These are phyloP conservation scores for Megalopta genalis DNA, from an alignment of 1,140 invertebrate species.

Conservation along the genomic window DNA sequence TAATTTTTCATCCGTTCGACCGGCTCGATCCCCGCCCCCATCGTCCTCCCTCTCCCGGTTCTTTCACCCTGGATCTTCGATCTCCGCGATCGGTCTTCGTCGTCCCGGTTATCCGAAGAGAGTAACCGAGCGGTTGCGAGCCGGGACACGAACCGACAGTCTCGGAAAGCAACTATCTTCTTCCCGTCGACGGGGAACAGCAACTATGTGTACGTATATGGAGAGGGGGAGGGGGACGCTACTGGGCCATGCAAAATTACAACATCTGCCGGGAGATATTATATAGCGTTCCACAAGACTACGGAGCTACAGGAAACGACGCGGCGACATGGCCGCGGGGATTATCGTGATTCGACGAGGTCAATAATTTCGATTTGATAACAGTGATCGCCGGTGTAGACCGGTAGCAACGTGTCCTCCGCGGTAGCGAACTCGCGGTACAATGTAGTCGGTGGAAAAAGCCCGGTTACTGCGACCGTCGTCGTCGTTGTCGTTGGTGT, in stretches of 20 bases:
- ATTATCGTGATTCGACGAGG: neutral
- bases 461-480: neutral
- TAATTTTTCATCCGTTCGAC: constrained; percentile 68
- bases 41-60: neutral
- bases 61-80: neutral
- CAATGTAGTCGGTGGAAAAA: neutral
- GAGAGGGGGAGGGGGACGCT: too few species aligned
- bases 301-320: neutral
- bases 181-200: too few species aligned
- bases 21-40: constrained; percentile 12
- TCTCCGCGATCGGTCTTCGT: neutral
- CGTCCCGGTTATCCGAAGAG: constrained; percentile 7
- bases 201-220: too few species aligned
- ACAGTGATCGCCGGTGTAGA: neutral
- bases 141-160: neutral
- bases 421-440: too few species aligned
- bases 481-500: too few species aligned
- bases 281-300: neutral
- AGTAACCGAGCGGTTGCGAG: constrained; percentile 18
- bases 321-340: too few species aligned
- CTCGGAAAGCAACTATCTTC: too few species aligned
- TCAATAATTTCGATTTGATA: constrained; percentile 1
- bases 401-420: neutral
- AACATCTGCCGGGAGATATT: neutral
- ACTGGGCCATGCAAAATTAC: neutral